Conservation (phyloP, 2,113 vertebrate species). For the Heterochromis multidens region DNA sequence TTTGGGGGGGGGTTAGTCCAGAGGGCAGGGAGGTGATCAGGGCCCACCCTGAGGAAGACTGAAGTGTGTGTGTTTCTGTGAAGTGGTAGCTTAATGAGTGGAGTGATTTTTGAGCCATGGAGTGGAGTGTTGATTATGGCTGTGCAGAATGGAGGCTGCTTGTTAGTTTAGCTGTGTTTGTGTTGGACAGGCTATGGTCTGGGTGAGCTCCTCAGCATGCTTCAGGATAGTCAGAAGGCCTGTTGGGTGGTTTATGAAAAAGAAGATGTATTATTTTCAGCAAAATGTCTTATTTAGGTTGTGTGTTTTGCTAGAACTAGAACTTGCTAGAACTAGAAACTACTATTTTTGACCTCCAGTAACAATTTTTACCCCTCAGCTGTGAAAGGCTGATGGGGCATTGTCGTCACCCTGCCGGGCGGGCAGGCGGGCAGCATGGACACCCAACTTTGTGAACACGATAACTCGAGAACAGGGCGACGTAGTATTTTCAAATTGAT, state of each 20-base stretch:
- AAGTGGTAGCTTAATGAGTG: neutral
- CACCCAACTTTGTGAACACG: too few relatives aligned
- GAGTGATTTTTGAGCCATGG: neutral
- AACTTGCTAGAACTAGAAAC: too few relatives aligned
- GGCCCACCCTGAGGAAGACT: neutral
- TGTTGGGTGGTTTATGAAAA: neutral
- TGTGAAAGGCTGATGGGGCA: too few relatives aligned
- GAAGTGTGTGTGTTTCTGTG: slow-evolving; percentile 1
- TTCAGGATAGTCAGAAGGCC: neutral
- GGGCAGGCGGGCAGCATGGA: too few relatives aligned
- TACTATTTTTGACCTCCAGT: too few relatives aligned
- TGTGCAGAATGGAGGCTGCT: neutral
- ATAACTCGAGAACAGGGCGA: too few relatives aligned
- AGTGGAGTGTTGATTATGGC: neutral
- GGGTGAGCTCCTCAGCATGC: neutral
- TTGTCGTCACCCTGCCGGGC: too few relatives aligned
- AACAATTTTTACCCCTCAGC: too few relatives aligned
- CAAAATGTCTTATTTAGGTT: neutral
- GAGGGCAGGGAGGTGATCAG: slow-evolving; percentile 15
- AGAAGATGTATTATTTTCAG: neutral
- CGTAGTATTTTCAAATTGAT: too few relatives aligned
- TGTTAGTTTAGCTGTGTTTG: slow-evolving; percentile 42
- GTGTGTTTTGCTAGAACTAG: too few relatives aligned
- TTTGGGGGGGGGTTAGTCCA: neutral
- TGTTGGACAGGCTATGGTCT: neutral